Evolutionary conservation across 2,888 invertebrate genomes (phyloP), one percentile per base, ranked within the genome.

Genomic region (Linnaemya tessellans): DNA sequence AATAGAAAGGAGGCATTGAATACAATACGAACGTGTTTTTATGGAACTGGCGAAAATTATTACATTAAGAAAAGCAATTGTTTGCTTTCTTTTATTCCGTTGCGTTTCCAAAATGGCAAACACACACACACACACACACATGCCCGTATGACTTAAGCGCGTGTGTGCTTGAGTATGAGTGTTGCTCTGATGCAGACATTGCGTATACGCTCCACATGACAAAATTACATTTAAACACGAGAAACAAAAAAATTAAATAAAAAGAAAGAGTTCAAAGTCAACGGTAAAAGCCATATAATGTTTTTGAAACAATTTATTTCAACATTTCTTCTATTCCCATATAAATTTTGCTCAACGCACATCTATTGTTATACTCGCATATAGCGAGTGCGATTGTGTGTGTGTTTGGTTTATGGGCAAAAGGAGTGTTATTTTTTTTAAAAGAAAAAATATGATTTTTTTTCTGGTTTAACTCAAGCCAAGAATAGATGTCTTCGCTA

Each of bases 231-330:
- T 74, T 11, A 68, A 74, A 60, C 43, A 46, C 30, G 56, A 35
- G 65, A 20, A 43, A 4, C 54, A 64, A 43, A 30, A 30, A 54
- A 7, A 7, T 49, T 10, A 18, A 56, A 20, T 35, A 43, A 25
- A 18, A 54, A 10, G 43, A 74, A 87, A 87, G 80, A 87, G 87
- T 88, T 88, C 88, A 88, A 87, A 88, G 88, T 87, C 87, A 88
- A 82, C 87, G 79, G 81, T 85, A 85, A 85, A 85, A 85, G 85
- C 82, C 51, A 79, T 82, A 79, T 71, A 85, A 71, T 85, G 85
- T 85, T 85, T 74, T 46, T 71, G 35, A 49, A 54, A 20, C 79
- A 85, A 74, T 74, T 77, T 71, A 74, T 68, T 68, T n/a, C 58
- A 49, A 65, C 25, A 51, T 51, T 41, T 62, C 60, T 3, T 30